phyloP scores from a whole-genome alignment of 2,113 vertebrate species.

The Holacanthus passer region DNA sequence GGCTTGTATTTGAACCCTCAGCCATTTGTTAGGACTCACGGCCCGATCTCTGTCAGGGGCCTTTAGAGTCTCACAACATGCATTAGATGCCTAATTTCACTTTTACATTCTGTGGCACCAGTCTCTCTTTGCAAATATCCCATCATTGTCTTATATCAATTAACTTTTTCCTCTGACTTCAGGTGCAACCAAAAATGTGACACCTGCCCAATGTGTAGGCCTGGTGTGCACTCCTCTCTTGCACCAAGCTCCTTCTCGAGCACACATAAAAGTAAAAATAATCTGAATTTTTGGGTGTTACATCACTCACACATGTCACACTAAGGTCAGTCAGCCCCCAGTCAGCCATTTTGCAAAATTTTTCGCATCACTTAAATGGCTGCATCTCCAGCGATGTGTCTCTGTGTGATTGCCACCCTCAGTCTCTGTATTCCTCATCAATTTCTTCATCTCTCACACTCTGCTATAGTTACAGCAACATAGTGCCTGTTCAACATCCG shows the following conservation, averaged over 20 bases:
- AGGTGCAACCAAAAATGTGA: slow-evolving; percentile 10
- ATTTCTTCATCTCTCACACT: slow-evolving; percentile 18
- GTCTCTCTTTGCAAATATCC: too few relatives aligned
- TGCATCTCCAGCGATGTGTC: background rate
- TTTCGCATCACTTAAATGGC: background rate
- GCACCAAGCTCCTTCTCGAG: background rate
- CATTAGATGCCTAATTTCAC: slow-evolving; percentile 42
- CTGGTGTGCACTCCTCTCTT: background rate
- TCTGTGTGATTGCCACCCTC: background rate
- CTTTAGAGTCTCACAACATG: slow-evolving; percentile 35
- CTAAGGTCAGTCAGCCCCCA: background rate
- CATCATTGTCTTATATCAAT: background rate
- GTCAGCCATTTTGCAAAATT: slow-evolving; percentile 10
- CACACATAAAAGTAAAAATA: slow-evolving; percentile 1
- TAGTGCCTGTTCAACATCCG: slow-evolving; percentile 30
- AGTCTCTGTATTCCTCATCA: slow-evolving; percentile 23
- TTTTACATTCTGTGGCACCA: background rate
- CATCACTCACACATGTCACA: background rate
- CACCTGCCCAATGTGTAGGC: background rate
- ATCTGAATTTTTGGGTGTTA: background rate
- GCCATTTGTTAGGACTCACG: slow-evolving; percentile 64
- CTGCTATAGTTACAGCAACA: background rate
- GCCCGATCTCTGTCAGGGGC: slow-evolving; percentile 52
- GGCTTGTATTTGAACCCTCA: slow-evolving; percentile 76
- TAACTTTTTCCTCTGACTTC: background rate